Percentiles rank a stretch among this genome's conserved stretches.
Evolutionary conservation across 2,797 vertebrate genomes (phyloP).

Genomic region (Heliangelus exortis): DNA sequence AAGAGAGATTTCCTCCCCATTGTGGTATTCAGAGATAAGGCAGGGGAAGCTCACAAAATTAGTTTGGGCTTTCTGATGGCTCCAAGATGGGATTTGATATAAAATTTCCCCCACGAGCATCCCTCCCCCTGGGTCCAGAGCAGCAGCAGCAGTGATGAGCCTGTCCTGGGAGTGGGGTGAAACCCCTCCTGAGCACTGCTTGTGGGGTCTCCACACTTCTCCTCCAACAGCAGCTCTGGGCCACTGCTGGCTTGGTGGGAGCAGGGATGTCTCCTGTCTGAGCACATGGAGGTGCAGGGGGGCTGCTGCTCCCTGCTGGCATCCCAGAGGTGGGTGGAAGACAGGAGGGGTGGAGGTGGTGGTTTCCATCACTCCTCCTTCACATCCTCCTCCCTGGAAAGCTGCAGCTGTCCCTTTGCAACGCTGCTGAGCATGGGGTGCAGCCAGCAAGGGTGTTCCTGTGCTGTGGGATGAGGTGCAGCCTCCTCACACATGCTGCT

Average conservation of each 20-base stretch:
- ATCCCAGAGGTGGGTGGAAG: fast-evolving
- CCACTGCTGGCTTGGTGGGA: neutral
- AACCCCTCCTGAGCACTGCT: fast-evolving
- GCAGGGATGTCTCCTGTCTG: neutral
- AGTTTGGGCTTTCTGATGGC: neutral
- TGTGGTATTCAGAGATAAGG: neutral
- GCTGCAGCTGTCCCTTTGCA: neutral
- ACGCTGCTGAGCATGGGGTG: neutral
- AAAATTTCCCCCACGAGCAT: neutral
- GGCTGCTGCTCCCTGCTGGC: neutral
- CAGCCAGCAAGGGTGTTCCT: neutral
- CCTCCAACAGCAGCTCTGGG: neutral
- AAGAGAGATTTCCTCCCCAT: neutral
- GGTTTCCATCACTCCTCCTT: neutral
- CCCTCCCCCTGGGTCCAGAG: neutral
- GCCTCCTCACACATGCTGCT: neutral
- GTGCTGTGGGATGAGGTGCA: fast-evolving
- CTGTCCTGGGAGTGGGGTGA: fast-evolving
- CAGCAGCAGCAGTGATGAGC: neutral
- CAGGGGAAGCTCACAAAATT: neutral
- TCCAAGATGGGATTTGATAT: neutral
- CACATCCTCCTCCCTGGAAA: fast-evolving
- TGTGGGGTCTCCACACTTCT: neutral
- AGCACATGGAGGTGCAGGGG: neutral
- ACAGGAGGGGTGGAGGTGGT: neutral